A percentile compares a stretch with the other conserved stretches of the same genome.
Conservation (phyloP, 2,888 invertebrate genomes). For the Volucella inanis region DNA sequence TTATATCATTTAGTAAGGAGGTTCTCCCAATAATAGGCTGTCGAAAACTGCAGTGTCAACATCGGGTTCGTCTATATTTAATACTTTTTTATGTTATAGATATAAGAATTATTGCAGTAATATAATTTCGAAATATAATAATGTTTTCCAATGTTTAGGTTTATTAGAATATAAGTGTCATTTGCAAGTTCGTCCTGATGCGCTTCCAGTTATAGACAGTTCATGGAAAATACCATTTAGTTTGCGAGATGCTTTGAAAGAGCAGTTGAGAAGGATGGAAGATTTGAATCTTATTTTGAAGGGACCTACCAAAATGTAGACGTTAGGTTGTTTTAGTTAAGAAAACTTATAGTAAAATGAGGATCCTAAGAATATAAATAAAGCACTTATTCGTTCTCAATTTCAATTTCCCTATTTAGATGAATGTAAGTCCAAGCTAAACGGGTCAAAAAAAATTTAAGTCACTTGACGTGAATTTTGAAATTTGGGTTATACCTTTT, state of each 20-base stretch:
- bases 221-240: conserved; percentile 15
- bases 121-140: conserved; percentile 2
- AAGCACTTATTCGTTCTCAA: conserved; percentile 28
- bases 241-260: background rate
- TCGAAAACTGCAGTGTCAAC: too few species aligned
- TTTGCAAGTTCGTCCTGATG: conserved; percentile 16
- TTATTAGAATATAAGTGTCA: conserved; percentile 11
- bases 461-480: too few species aligned
- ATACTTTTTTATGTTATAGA: background rate
- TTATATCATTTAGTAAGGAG: too few species aligned
- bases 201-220: conserved; percentile 2
- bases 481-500: too few species aligned
- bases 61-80: too few species aligned
- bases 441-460: too few species aligned
- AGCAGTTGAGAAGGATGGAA: background rate
- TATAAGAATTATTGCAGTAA: background rate
- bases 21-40: too few species aligned
- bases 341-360: conserved; percentile 23
- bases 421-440: too few species aligned
- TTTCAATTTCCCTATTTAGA: conserved; percentile 16
- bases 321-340: conserved; percentile 35
- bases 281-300: conserved; percentile 4
- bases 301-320: conserved; percentile 23
- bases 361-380: conserved; percentile 42
- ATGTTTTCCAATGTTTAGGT: conserved; percentile 13